phyloP scores from a whole-genome alignment of 2,113 vertebrate species.

The Otolemur garnettii region DNA sequence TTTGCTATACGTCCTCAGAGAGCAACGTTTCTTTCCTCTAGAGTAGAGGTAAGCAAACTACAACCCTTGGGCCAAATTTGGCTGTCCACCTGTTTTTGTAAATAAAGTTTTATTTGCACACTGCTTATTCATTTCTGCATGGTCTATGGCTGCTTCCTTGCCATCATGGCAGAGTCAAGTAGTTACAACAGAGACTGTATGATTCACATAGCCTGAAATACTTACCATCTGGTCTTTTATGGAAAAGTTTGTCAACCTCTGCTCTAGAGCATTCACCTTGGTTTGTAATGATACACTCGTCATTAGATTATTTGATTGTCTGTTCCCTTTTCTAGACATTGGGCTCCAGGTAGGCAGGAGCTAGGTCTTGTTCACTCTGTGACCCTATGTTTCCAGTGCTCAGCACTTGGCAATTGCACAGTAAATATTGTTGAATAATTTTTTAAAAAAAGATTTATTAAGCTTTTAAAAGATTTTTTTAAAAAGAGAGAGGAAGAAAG shows the following conservation, averaged over 20 bases:
- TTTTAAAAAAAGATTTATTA: too few relatives aligned
- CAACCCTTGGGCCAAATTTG: neutral
- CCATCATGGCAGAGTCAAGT: neutral
- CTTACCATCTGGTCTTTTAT: neutral
- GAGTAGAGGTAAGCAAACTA: neutral
- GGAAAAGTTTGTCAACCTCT: neutral
- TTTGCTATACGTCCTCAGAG: neutral
- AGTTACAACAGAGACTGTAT: too few relatives aligned
- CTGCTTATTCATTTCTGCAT: neutral
- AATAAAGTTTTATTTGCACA: constrained; percentile 35
- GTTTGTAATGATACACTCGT: neutral
- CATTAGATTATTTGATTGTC: neutral
- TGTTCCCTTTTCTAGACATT: neutral
- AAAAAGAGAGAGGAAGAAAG: neutral
- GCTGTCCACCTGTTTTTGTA: neutral
- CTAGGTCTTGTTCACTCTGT: neutral
- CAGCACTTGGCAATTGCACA: neutral
- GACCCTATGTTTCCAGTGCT: neutral
- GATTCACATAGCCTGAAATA: neutral
- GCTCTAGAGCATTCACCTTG: neutral
- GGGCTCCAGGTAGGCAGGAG: neutral
- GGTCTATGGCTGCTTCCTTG: neutral
- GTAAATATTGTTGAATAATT: constrained; percentile 72
- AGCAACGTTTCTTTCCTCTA: neutral
- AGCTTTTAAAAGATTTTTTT: too few relatives aligned